These are phyloP conservation scores for Oncopodura yosiiana DNA, from an alignment of 1,140 invertebrate genomes.

Conservation along the genomic window DNA sequence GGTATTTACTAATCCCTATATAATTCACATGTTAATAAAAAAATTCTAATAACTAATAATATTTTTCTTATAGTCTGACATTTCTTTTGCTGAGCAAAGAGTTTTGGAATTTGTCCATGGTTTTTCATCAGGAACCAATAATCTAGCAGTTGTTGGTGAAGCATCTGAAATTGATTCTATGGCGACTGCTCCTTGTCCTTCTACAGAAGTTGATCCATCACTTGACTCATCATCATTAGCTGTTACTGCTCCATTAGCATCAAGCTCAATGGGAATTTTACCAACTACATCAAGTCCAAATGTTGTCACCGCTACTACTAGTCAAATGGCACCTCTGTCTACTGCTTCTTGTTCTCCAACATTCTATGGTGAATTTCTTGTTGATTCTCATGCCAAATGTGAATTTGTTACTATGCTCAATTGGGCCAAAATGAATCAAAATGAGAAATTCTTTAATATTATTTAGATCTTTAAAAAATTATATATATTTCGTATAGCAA, in stretches of 20 bases:
- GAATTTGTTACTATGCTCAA: conserved; percentile 2
- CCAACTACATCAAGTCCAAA: not conserved
- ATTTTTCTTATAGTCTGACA: conserved; percentile 10
- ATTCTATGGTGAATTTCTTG: conserved; percentile 3
- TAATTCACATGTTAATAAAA: not conserved
- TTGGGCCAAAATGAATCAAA: not conserved
- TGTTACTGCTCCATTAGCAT: not conserved
- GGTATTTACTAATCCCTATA: not conserved
- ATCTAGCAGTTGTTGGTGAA: not conserved
- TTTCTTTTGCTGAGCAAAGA: conserved; percentile 13
- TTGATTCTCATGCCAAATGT: conserved; percentile 1
- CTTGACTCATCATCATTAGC: not conserved
- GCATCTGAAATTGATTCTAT: not conserved
- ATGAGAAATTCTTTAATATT: not conserved
- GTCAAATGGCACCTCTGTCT: not conserved
- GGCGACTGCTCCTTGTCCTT: not conserved
- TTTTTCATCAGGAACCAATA: not conserved
- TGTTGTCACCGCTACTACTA: not conserved
- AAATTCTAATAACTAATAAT: too few species aligned
- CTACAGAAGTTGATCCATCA: not conserved
- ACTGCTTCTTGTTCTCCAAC: not conserved
- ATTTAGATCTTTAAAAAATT: not conserved
- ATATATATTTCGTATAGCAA: not conserved
- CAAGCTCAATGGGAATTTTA: not conserved
- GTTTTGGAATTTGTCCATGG: conserved; percentile 23